Evolutionary conservation across 2,888 invertebrate species (phyloP), one percentile per base, ranked within the genome.

Genomic region (Meliscaeva auricollis): DNA sequence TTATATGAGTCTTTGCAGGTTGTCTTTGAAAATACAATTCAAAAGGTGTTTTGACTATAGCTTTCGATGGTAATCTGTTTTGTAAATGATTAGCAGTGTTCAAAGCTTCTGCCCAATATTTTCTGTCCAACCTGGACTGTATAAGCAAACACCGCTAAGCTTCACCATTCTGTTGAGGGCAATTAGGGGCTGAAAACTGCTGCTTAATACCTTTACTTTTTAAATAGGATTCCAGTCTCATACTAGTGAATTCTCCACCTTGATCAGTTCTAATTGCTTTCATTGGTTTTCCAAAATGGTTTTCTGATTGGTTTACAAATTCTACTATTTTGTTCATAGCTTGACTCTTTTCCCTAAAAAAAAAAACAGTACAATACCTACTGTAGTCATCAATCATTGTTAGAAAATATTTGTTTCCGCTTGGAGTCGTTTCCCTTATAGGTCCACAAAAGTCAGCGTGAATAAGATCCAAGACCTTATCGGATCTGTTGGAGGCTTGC

Each of bases 211-310:
- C 48, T 20, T 48, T 48, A 48, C 32, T 3, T 48, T 48, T 48
- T 48, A 48, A 48, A 7, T 17, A 15, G 17, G 5, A 6, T 13
- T 15, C n/a, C n/a, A 9, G 13, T 11, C 15, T 44, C 13, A n/a
- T 44, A n/a, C 15, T 44, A 44, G n/a, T 44, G 15, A 44, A n/a
- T 44, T 44, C 44, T 15, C 44, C 44, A 44, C n/a, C 44, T 44
- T 2, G 1, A 13, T n/a, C 44, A 44, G 44, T 44, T n/a, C 44
- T n/a, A n/a, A 44, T 5, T 5, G n/a, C 13, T 44, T 44, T 44
- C 44, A 44, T 44, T 44, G 44, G 15, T 44, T 13, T 44, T 15
- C 2, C 44, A 15, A 44, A 44, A 44, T 44, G n/a, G 3, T 44
- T 44, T 44, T 44, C 60, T 22, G 60, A 22, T 7, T 17, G 22